These are phyloP conservation scores for Pedionomus torquatus DNA, from an alignment of 2,113 vertebrate genomes.

Conservation along the genomic window DNA sequence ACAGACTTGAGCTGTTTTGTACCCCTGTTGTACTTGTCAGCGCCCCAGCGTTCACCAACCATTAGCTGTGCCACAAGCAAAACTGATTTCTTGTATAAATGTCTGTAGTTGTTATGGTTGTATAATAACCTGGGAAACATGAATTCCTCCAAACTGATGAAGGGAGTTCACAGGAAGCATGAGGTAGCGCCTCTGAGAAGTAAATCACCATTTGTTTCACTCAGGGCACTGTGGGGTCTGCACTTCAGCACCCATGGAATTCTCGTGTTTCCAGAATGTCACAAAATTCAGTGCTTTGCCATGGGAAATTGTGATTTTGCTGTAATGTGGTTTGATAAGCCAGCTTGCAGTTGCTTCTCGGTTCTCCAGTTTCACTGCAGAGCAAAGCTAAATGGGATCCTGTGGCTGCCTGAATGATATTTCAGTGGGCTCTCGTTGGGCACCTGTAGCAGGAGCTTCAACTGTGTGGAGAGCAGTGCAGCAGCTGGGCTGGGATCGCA, in stretches of 20 bases:
- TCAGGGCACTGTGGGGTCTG: neutral
- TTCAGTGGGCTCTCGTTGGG: neutral
- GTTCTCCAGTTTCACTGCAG: neutral
- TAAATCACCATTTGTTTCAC: neutral
- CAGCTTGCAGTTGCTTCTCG: neutral
- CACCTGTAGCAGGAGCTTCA: neutral
- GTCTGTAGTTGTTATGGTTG: neutral
- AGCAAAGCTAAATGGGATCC: neutral
- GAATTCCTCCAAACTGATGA: neutral
- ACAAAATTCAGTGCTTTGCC: neutral
- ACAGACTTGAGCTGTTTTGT: neutral
- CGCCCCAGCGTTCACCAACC: neutral
- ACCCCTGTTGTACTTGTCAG: neutral
- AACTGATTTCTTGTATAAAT: neutral
- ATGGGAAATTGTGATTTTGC: neutral
- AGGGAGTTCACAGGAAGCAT: neutral
- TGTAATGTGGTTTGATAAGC: neutral
- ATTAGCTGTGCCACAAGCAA: neutral
- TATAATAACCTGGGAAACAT: neutral
- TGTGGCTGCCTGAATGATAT: fast-evolving
- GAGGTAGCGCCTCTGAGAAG: neutral
- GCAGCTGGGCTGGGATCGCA: fast-evolving
- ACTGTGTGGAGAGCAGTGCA: fast-evolving
- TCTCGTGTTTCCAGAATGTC: neutral
- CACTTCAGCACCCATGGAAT: neutral